Evolutionary conservation across 2,888 invertebrate genomes (phyloP), one percentile per base, ranked within the genome.

Genomic region (Synanthedon vespiformis): DNA sequence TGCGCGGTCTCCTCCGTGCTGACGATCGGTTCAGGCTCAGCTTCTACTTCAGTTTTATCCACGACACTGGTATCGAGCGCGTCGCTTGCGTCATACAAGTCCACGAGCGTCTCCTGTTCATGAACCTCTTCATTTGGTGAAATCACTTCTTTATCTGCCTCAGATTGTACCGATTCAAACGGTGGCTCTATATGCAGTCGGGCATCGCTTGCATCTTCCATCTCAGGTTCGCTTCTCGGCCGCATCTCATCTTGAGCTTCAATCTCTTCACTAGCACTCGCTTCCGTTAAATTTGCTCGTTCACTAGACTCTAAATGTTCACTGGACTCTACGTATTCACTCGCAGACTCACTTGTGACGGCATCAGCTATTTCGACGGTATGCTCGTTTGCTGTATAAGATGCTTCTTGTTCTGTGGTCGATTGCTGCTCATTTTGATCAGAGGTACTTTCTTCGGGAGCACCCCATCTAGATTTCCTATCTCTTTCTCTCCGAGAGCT

Each of bases 51-150:
- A 18, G 16, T 49, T 34, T 40, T 55, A 18, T 18, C 53, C n/a
- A 74, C 67, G 56, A 84, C 83, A 57, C 80, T 79, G 0, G 79
- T 76, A 53, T 81, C 83, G 0, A 83, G 55, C 0, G 68, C 57
- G 11, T 77, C 82, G 14, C 61, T 69, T 0, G 72, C 70, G 49
- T 83, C 84, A 51, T 82, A 83, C 10, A 82, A 56, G 16, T 67
- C 67, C 1, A 22, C 44, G 8, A 44, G 4, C n/a, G n/a, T 12
- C 11, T n/a, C 44, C n/a, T 14, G n/a, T n/a, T 41, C 41, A 12
- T 6, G 14, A 13, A 44, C 44, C 34, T 34, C 13, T 44, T 14
- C 47, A 48, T 13, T 12, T 11, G 13, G 6, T 44, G 48, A 6
- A 14, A 16, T 16, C 4, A 5, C 16, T 16, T 48, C 48, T 14